Percentiles rank a stretch among this genome's conserved stretches.
These are phyloP conservation scores for Aramus guarauna DNA, from an alignment of 2,113 vertebrate species.

Conservation along the genomic window DNA sequence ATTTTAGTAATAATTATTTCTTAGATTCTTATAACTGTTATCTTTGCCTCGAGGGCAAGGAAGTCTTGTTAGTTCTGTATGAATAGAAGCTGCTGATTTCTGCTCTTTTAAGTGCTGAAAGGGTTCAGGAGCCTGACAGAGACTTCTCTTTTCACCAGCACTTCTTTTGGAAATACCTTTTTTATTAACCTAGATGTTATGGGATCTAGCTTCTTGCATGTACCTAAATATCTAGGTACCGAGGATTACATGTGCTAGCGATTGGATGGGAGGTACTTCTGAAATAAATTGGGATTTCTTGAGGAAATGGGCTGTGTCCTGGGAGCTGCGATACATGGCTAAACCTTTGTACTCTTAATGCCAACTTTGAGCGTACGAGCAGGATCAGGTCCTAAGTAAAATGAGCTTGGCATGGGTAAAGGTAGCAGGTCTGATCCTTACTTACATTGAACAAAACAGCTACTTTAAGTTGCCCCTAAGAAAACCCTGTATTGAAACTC, in stretches of 20 bases:
- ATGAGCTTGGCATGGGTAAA: neutral
- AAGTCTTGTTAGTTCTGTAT: neutral
- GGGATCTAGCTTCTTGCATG: neutral
- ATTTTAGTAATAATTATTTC: neutral
- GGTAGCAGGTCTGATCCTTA: neutral
- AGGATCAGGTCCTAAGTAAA: neutral
- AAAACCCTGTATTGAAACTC: neutral
- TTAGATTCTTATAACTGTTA: neutral
- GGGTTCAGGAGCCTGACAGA: neutral
- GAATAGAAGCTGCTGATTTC: neutral
- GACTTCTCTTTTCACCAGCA: neutral
- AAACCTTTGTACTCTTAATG: neutral
- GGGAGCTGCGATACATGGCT: neutral
- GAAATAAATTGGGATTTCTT: neutral
- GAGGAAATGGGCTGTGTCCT: neutral
- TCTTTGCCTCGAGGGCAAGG: neutral
- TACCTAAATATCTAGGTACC: neutral
- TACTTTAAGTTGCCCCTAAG: neutral
- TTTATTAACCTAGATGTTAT: neutral
- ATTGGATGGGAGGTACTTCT: neutral
- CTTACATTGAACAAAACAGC: neutral
- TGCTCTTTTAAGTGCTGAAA: neutral
- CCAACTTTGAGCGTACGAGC: neutral
- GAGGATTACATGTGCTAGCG: accelerated
- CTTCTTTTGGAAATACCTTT: neutral